These are phyloP conservation scores for Cydia splendana DNA, from an alignment of 1,140 invertebrate species.

Conservation along the genomic window DNA sequence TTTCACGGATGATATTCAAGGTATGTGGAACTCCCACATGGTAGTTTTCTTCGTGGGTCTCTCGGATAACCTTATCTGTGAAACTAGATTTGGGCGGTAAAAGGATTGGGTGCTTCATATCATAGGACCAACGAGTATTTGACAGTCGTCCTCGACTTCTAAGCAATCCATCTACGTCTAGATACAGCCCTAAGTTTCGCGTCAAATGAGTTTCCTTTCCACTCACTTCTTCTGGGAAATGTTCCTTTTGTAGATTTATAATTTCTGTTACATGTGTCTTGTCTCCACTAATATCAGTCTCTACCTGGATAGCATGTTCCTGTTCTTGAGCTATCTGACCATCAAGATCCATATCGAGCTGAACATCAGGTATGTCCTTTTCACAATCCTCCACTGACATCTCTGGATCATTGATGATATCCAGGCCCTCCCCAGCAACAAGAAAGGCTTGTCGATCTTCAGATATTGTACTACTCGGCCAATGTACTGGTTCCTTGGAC, in stretches of 20 bases:
- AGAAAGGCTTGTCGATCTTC: too few species aligned
- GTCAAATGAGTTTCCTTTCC: conserved; percentile 21
- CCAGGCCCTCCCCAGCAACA: not conserved
- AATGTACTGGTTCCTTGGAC: not conserved
- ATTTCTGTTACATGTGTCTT: not conserved
- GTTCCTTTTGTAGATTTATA: not conserved
- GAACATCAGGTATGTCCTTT: not conserved
- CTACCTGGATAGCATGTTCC: not conserved
- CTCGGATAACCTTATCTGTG: conserved; percentile 10
- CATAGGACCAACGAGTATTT: not conserved
- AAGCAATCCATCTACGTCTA: conserved; percentile 8
- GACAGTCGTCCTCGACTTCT: not conserved
- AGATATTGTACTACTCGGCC: not conserved
- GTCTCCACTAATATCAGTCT: not conserved
- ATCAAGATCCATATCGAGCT: not conserved
- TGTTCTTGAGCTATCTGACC: not conserved
- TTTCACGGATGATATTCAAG: conserved; percentile 1
- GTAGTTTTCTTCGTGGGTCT: conserved; percentile 21
- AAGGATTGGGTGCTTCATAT: conserved; percentile 16
- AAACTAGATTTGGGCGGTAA: not conserved
- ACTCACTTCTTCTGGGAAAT: not conserved
- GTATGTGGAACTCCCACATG: conserved; percentile 34
- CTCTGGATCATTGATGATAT: not conserved
- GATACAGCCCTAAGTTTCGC: not conserved
- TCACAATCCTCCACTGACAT: not conserved